Evolutionary conservation across 2,888 invertebrate species (phyloP).

Genomic region (Luperina nickerlii): DNA sequence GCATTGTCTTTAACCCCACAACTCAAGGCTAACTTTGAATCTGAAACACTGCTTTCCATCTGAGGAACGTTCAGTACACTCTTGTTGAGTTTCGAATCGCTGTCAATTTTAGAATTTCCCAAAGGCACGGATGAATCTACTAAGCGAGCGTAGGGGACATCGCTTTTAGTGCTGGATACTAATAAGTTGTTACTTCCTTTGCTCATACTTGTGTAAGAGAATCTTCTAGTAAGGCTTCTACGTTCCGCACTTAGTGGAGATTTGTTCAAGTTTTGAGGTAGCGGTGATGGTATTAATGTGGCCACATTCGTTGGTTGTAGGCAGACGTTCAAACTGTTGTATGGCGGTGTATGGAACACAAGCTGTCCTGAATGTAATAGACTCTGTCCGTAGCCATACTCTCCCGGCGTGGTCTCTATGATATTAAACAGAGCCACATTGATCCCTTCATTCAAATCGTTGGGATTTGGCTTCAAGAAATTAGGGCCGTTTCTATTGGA

Average conservation of each 20-base stretch:
- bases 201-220: slow-evolving; percentile 87
- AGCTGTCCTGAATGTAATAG: slow-evolving; percentile 96
- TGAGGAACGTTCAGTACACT: slow-evolving; percentile 89
- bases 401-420: slow-evolving; percentile 93
- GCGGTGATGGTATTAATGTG: slow-evolving; percentile 84
- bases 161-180: slow-evolving; percentile 89
- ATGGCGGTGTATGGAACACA: slow-evolving; percentile 97
- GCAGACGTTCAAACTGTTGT: slow-evolving; percentile 94
- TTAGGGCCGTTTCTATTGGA: slow-evolving; percentile 96
- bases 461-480: slow-evolving; percentile 96
- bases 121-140: slow-evolving; percentile 92
- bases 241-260: slow-evolving; percentile 85
- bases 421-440: slow-evolving; percentile 95
- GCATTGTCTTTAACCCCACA: slow-evolving; percentile 91
- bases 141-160: slow-evolving; percentile 95
- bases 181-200: slow-evolving; percentile 86
- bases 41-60: slow-evolving; percentile 95
- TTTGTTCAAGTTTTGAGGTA: slow-evolving; percentile 83
- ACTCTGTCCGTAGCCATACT: slow-evolving; percentile 98
- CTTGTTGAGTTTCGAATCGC: slow-evolving; percentile 92
- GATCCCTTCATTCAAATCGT: slow-evolving; percentile 95
- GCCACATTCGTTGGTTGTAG: slow-evolving; percentile 92
- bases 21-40: slow-evolving; percentile 95
- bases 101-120: slow-evolving; percentile 92
- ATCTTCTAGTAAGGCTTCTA: slow-evolving; percentile 85